These are phyloP conservation scores for Ceryle rudis DNA, from an alignment of 2,797 vertebrate genomes.

Conservation along the genomic window DNA sequence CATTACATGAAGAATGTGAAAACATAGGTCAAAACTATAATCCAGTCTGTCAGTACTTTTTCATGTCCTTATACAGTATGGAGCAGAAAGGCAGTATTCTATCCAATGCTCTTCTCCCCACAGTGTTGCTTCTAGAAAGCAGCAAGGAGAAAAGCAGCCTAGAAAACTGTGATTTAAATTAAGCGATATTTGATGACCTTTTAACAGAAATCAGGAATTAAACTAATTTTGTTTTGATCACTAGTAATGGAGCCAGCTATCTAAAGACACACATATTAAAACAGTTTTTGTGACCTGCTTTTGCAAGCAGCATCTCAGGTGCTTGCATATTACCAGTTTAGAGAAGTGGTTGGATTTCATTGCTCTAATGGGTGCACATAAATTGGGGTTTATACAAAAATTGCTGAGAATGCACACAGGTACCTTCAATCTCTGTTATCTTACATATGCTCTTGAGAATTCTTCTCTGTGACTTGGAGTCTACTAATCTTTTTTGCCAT, in stretches of 20 bases:
- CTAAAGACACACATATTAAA: neutral
- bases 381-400: neutral
- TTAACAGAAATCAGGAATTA: neutral
- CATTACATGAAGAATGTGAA: neutral
- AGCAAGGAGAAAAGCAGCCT: neutral
- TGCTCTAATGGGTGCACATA: neutral
- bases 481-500: neutral
- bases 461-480: neutral
- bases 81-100: neutral
- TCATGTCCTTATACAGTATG: accelerated
- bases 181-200: neutral
- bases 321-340: neutral
- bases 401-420: neutral
- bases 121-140: neutral
- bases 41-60: neutral
- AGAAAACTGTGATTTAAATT: neutral
- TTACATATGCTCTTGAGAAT: neutral
- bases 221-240: neutral
- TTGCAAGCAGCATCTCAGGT: neutral
- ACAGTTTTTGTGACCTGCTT: neutral
- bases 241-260: neutral
- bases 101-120: neutral
- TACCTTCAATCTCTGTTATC: neutral
- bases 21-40: neutral
- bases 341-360: neutral